Conservation (phyloP, 2,797 vertebrate genomes). For the Caiman crocodilus region DNA sequence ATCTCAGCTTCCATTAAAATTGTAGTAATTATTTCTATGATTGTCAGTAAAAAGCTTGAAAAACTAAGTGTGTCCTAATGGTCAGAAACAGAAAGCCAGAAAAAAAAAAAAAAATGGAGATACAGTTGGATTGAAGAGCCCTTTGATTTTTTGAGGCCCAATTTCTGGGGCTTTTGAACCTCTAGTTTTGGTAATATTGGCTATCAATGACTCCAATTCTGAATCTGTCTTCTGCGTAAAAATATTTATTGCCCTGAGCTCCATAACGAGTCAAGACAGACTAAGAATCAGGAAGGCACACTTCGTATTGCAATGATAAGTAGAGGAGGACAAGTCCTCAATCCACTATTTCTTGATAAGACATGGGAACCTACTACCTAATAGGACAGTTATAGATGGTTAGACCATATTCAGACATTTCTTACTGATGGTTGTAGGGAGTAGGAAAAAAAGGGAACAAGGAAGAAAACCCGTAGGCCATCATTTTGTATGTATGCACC, state of each 20-base stretch:
- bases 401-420: background rate
- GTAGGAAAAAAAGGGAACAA: background rate
- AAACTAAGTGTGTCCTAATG: background rate
- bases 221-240: background rate
- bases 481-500: background rate
- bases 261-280: background rate
- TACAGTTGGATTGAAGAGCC: too few species aligned
- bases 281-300: background rate
- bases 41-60: background rate
- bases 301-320: background rate
- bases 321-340: background rate
- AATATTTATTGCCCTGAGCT: background rate
- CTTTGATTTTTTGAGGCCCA: background rate
- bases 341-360: background rate
- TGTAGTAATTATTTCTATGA: background rate
- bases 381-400: background rate
- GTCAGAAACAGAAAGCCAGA: background rate
- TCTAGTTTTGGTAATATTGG: background rate
- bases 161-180: background rate
- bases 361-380: background rate
- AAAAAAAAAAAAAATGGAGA: background rate
- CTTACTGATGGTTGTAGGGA: background rate
- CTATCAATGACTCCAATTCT: rapidly evolving
- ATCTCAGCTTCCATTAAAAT: background rate
- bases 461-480: background rate